phyloP scores from a whole-genome alignment of 23 tunicate species.

The Styela plicata region DNA sequence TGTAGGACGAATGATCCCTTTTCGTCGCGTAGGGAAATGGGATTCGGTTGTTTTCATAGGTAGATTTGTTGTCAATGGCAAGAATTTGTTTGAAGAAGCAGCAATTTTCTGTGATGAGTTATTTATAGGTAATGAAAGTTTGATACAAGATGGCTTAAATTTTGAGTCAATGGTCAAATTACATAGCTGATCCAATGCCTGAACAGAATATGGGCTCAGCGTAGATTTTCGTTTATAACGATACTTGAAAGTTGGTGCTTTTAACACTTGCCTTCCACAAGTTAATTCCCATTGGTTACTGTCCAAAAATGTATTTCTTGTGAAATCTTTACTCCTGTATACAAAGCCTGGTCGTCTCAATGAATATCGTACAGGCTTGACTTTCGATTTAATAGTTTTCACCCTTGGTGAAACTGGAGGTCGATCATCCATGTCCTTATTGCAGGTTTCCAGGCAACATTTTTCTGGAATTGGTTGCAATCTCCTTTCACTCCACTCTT shows the following conservation, averaged over 20 bases:
- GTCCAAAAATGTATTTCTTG: conserved; percentile 6
- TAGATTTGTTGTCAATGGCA: conserved; percentile 2
- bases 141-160: neutral
- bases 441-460: neutral
- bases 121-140: neutral
- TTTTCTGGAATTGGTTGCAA: neutral
- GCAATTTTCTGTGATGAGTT: neutral
- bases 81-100: neutral
- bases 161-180: neutral
- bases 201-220: neutral
- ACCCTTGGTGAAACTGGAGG: neutral
- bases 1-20: neutral
- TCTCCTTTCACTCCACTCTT: neutral
- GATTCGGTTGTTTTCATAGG: neutral
- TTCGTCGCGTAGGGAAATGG: neutral
- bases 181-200: neutral
- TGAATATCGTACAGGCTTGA: neutral
- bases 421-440: neutral
- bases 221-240: neutral
- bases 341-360: conserved; percentile 6
- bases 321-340: neutral
- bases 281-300: conserved; percentile 12
- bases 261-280: neutral
- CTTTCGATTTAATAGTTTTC: neutral
- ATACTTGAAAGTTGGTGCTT: conserved; percentile 16